Evolutionary conservation across 2,797 vertebrate species (phyloP).

Genomic region (Amblyraja radiata): DNA sequence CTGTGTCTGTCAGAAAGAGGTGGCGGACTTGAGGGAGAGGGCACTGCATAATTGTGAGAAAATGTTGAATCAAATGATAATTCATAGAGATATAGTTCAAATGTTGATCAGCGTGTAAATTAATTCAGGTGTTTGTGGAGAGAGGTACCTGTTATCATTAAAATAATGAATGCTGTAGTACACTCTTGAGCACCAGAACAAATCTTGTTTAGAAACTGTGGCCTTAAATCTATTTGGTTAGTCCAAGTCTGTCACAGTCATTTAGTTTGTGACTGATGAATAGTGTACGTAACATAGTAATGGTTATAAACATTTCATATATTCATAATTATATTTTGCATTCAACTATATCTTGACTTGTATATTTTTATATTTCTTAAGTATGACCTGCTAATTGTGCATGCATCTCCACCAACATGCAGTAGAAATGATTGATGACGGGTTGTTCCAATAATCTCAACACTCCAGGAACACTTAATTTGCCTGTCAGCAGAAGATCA

Average conservation of each 20-base stretch:
- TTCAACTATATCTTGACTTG: slow-evolving; percentile 42
- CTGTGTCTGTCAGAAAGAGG: background rate
- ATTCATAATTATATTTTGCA: slow-evolving; percentile 30
- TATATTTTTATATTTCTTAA: slow-evolving; percentile 30
- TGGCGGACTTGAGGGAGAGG: background rate
- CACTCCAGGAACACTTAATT: slow-evolving; percentile 45
- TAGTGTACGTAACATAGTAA: background rate
- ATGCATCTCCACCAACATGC: slow-evolving; percentile 41
- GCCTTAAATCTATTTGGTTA: background rate
- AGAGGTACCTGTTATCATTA: background rate
- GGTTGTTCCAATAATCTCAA: slow-evolving; percentile 43
- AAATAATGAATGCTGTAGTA: background rate
- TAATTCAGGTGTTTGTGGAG: background rate
- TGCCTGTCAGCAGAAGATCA: slow-evolving; percentile 42
- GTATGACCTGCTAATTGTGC: slow-evolving; percentile 28
- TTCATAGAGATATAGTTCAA: background rate
- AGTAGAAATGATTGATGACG: slow-evolving; percentile 49
- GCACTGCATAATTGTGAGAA: background rate
- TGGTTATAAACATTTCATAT: slow-evolving; percentile 30
- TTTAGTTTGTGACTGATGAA: slow-evolving; percentile 1
- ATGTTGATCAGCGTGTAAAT: background rate
- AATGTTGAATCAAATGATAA: background rate
- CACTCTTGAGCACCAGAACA: background rate
- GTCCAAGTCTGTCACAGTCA: background rate
- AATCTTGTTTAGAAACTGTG: background rate